Evolutionary conservation across 2,113 vertebrate species (phyloP), one percentile per base, ranked within the genome.

Genomic region (Ia io): DNA sequence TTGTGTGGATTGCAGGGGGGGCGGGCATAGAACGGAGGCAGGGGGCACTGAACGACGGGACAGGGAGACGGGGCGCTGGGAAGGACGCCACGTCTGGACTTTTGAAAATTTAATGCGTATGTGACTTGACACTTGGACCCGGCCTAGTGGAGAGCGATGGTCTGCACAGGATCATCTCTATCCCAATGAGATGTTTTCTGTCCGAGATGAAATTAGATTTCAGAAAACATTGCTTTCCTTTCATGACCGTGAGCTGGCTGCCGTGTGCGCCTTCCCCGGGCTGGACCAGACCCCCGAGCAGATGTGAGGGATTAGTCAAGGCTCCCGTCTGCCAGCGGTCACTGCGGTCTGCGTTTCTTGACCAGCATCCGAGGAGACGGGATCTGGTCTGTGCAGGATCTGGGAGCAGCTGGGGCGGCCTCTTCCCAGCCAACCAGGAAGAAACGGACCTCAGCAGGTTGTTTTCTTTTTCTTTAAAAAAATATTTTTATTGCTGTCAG

Each of bases 71-170:
- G 83, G 53, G 49, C 18, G 9, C 20, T 30, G 47, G 30, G 78
- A 70, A 91, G 47, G 49, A 65, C 2, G 1, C 32, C 25, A 37
- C 47, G 63, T 88, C 71, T 56, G 93, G 73, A 88, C 70, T 53
- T 95, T 79, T 94, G 90, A 93, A 97, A 95, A 93, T 95, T 91
- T 97, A 80, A 97, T 84, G 76, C 91, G 93, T 53, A 25, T 91
- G 59, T 59, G 94, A 93, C 76, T 73, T 42, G 76, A 86, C 70
- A n/a, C 59, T n/a, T 61, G 53, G 73, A 93, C 51, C 79, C 79
- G 79, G 76, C 91, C 22, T 80, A 90, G 51, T 8, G 47, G 69
- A 92, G 71, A 69, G 23, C 1, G 53, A 67, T 85, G 77, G 87
- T 92, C 92, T 74, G 80, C 63, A 84, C 93, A 67, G 85, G 40